A percentile compares a stretch with the other conserved stretches of the same genome.
These are phyloP conservation scores for Aleiodes testaceus DNA, from an alignment of 2,888 invertebrate species.

Conservation along the genomic window DNA sequence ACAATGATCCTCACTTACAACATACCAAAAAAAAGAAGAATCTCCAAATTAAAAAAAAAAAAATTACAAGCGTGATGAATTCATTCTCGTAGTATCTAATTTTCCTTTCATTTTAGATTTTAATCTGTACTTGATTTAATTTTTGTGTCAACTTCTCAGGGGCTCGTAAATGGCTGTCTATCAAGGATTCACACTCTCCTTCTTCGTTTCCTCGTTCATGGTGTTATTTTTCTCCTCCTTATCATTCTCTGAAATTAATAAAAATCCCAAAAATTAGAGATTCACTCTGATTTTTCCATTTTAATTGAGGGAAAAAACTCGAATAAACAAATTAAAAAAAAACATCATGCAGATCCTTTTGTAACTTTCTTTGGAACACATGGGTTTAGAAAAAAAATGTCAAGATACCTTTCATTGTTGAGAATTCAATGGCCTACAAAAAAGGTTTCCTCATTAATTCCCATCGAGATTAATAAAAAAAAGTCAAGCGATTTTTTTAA, in stretches of 20 bases:
- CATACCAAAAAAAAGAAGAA: background rate
- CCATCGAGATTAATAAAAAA: too few species aligned
- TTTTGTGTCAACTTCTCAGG: constrained; percentile 52
- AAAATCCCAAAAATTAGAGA: too few species aligned
- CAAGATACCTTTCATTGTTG: too few species aligned
- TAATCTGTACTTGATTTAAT: constrained; percentile 34
- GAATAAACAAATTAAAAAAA: too few species aligned
- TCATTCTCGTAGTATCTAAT: background rate
- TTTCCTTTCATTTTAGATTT: background rate
- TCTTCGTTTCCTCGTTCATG: constrained; percentile 80
- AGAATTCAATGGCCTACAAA: too few species aligned
- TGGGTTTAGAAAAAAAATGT: too few species aligned
- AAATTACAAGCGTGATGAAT: background rate
- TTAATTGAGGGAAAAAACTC: too few species aligned
- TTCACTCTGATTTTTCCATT: too few species aligned
- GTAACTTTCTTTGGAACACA: too few species aligned
- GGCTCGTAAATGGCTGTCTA: constrained; percentile 56
- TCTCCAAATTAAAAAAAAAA: background rate
- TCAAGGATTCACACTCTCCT: constrained; percentile 82
- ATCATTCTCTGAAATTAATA: constrained; percentile 75
- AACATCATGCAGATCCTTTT: too few species aligned
- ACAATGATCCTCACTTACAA: background rate
- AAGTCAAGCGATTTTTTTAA: background rate
- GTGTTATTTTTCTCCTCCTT: constrained; percentile 78
- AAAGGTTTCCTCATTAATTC: too few species aligned